Conservation (phyloP, 2,113 vertebrate species). For the Onychostoma macrolepis region DNA sequence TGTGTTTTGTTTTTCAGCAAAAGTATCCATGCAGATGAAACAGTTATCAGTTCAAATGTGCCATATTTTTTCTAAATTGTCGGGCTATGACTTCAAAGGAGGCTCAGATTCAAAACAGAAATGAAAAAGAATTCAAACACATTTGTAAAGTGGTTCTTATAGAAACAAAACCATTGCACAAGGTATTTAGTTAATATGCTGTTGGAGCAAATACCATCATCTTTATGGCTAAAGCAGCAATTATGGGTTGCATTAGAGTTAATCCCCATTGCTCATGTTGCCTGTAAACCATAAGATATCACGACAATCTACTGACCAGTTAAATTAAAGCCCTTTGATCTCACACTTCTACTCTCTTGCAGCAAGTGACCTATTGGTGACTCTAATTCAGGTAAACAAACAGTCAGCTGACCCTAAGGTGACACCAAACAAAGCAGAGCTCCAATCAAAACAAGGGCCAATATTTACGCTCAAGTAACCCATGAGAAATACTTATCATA, state of each 20-base stretch:
- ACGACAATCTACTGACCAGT: neutral
- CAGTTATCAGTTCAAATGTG: neutral
- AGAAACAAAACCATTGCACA: neutral
- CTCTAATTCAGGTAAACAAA: slow-evolving; percentile 15
- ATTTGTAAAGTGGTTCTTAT: neutral
- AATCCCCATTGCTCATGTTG: neutral
- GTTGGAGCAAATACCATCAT: neutral
- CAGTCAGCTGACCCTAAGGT: neutral
- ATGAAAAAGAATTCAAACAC: neutral
- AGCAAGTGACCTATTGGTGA: neutral
- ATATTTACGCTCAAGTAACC: slow-evolving; percentile 6
- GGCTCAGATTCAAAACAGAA: neutral
- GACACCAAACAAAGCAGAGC: slow-evolving; percentile 25
- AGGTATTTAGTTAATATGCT: neutral
- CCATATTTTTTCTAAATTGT: neutral
- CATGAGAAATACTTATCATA: neutral
- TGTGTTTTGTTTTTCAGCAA: neutral
- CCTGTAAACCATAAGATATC: neutral
- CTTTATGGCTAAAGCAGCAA: neutral
- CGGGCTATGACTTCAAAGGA: neutral
- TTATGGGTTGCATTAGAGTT: neutral
- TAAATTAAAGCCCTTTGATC: slow-evolving; percentile 4
- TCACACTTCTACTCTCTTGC: neutral
- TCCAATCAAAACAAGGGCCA: slow-evolving; percentile 5
- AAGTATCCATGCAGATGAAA: neutral